Conservation (phyloP, 2,113 vertebrate genomes). For the Meles meles region DNA sequence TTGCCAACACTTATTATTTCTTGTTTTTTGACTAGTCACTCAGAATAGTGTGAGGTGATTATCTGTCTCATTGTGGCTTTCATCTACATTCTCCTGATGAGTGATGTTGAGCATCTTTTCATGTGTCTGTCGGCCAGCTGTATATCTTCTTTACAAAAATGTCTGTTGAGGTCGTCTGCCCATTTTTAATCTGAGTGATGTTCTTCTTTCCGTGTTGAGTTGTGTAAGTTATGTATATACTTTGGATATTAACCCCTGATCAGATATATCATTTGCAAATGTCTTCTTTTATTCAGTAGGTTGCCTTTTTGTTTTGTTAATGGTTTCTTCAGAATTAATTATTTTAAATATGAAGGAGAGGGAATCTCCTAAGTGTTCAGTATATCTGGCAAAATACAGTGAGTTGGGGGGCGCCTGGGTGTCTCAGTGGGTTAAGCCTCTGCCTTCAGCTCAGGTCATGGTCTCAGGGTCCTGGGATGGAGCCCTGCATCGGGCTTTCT, state of each 20-base stretch:
- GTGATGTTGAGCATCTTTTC: neutral
- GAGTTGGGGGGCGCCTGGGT: neutral
- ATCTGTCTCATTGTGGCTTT: neutral
- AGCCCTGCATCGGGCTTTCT: too few species aligned
- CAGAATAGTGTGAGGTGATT: neutral
- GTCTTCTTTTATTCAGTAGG: neutral
- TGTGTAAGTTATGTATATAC: neutral
- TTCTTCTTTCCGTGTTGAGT: neutral
- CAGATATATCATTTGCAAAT: neutral
- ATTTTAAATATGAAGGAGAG: conserved; percentile 30
- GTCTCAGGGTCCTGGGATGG: too few species aligned
- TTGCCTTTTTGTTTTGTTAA: neutral
- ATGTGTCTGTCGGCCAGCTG: neutral
- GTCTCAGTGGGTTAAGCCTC: too few species aligned
- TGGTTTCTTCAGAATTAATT: neutral
- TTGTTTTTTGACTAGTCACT: neutral
- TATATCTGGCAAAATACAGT: conserved; percentile 19
- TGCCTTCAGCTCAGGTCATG: too few species aligned
- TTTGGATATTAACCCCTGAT: neutral
- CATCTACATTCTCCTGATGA: neutral
- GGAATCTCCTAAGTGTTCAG: conserved; percentile 11
- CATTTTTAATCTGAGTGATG: neutral
- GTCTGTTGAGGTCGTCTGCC: neutral
- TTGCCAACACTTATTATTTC: neutral
- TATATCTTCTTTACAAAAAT: neutral